Conservation (phyloP, 2,113 vertebrate species). For the Herpetotheres cachinnans region DNA sequence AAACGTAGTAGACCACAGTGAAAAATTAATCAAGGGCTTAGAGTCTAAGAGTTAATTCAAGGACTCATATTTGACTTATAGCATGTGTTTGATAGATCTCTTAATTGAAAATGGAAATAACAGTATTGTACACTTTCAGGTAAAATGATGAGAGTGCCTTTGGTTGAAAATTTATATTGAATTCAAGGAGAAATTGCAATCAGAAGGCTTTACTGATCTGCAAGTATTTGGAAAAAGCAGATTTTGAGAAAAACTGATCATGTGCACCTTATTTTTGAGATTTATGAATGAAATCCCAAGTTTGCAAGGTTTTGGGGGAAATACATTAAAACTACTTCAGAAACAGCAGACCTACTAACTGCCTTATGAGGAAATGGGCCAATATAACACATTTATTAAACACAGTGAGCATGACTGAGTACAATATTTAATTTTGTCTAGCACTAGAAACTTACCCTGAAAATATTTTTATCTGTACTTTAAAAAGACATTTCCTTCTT, state of each 20-base stretch:
- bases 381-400: neutral
- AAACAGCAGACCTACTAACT: neutral
- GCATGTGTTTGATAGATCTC: neutral
- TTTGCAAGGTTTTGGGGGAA: neutral
- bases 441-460: neutral
- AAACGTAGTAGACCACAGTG: neutral
- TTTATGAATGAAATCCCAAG: neutral
- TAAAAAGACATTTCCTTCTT: neutral
- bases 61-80: neutral
- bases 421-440: neutral
- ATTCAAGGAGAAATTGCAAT: neutral
- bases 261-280: neutral
- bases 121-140: neutral
- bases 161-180: neutral
- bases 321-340: neutral
- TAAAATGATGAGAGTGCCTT: neutral
- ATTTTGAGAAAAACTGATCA: neutral
- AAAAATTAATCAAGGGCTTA: neutral
- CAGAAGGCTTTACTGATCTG: neutral
- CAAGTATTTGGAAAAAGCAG: neutral
- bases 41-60: neutral
- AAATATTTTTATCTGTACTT: neutral
- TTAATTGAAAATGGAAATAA: neutral
- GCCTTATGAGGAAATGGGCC: neutral
- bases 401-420: neutral